These are phyloP conservation scores for Apostichopus leukothele DNA, from an alignment of 53 echinoderm and acorn worm genomes.

Conservation along the genomic window DNA sequence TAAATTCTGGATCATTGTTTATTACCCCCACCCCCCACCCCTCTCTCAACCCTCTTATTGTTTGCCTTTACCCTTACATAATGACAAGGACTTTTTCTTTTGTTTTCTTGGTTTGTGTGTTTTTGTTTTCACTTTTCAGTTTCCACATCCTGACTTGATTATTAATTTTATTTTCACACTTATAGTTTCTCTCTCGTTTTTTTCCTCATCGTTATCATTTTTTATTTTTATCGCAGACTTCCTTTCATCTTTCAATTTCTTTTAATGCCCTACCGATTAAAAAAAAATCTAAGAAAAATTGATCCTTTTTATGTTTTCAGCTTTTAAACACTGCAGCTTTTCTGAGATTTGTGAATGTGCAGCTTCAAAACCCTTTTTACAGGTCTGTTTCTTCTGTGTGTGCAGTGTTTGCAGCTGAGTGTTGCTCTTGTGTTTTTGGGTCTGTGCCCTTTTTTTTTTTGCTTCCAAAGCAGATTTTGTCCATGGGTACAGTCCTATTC, in stretches of 20 bases:
- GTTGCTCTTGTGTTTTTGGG: not conserved
- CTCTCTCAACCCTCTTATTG: not conserved
- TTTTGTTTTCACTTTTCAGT: not conserved
- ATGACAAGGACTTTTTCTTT: not conserved
- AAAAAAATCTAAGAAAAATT: not conserved
- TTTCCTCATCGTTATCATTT: not conserved
- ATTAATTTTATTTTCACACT: too few species aligned
- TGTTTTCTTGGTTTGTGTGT: not conserved
- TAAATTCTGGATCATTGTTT: constrained; percentile 25
- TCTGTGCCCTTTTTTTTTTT: not conserved
- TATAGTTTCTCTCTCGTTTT: not conserved
- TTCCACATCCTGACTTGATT: too few species aligned
- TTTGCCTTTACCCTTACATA: not conserved
- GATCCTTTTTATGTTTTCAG: constrained; percentile 1
- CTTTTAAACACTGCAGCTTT: not conserved
- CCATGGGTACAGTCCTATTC: too few species aligned
- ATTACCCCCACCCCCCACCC: not conserved
- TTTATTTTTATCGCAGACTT: not conserved
- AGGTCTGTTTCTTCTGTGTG: not conserved
- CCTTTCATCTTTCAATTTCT: not conserved
- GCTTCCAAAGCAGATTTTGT: not conserved
- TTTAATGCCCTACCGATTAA: not conserved
- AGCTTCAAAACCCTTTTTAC: not conserved
- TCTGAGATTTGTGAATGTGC: not conserved
- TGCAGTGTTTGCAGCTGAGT: not conserved